Evolutionary conservation across 2,797 vertebrate genomes (phyloP).

Genomic region (Catamblyrhynchus diadema): DNA sequence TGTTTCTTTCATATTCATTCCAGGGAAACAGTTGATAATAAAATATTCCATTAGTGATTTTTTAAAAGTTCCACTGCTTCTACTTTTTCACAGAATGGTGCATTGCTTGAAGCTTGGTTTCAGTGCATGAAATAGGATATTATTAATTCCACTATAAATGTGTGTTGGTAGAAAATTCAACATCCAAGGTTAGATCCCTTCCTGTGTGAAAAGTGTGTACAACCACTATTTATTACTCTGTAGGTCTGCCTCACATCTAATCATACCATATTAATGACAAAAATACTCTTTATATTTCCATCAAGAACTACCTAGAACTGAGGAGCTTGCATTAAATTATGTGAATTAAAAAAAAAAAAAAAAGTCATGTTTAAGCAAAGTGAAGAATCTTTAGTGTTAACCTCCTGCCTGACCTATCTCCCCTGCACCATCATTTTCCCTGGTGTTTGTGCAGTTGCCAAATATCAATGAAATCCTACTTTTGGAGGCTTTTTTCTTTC

Average conservation of each 20-base stretch:
- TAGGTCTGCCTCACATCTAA: neutral
- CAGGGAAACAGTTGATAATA: neutral
- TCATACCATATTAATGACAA: neutral
- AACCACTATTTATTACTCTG: neutral
- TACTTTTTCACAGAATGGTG: neutral
- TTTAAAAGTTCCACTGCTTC: neutral
- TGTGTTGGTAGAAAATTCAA: neutral
- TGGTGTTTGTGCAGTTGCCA: neutral
- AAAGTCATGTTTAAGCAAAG: neutral
- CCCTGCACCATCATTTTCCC: neutral
- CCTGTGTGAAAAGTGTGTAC: neutral
- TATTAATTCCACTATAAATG: neutral
- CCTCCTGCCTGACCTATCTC: neutral
- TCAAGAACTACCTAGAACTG: neutral
- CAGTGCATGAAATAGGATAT: neutral
- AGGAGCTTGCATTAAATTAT: neutral
- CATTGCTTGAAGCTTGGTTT: neutral
- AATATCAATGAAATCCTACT: neutral
- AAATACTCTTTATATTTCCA: neutral
- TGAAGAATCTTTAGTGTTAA: neutral
- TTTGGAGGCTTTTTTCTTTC: neutral
- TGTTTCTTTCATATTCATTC: neutral
- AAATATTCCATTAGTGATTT: neutral
- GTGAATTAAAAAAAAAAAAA: neutral
- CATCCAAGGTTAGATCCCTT: neutral